Evolutionary conservation across 2,888 invertebrate species (phyloP), one percentile per base, ranked within the genome.

Genomic region (Agriopis leucophaearia): DNA sequence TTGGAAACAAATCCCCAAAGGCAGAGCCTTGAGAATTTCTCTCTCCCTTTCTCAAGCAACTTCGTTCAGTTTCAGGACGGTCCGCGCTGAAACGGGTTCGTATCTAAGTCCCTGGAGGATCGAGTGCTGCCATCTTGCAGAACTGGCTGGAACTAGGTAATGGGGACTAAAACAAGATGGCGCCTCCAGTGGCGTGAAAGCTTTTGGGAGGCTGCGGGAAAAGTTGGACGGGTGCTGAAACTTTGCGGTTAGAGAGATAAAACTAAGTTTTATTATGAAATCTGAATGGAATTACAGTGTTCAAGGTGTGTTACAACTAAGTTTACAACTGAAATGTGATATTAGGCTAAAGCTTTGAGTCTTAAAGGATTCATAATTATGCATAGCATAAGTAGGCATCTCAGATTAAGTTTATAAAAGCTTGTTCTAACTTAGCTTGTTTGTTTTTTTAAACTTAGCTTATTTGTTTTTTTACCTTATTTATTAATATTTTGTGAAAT

Each of bases 11-110:
- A 83, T 89, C 88, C 88, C 88, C 79, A 80, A 84, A 86, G 80
- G 81, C 79, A 77, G 90, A 91, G 88, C 89, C 91, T 91, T 91
- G 92, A 93, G 93, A 94, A 90, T 89, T 91, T 78, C 75, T 88
- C 91, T 89, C 85, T 94, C 93, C 88, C 92, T 92, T 91, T 93
- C 94, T 92, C 81, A 84, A 86, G 84, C 71, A 70, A 70, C 66
- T 78, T 72, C 70, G 87, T 83, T 84, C 79, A 81, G 74, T 88
- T 93, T 91, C 86, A 90, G 91, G 93, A 92, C 92, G 92, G 92
- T 87, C 84, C 85, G 76, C 78, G 83, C 84, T 83, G 88, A 91
- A 92, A 86, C 79, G 63, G 86, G 89, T 90, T 92, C 78, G 85
- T 77, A 70, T 87, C 83, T 71, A 78, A 78, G 81, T 88, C 88